A percentile compares a stretch with the other conserved stretches of the same genome.
Conservation (phyloP, 2,113 vertebrate genomes). For the Neodontobutis hainanensis region DNA sequence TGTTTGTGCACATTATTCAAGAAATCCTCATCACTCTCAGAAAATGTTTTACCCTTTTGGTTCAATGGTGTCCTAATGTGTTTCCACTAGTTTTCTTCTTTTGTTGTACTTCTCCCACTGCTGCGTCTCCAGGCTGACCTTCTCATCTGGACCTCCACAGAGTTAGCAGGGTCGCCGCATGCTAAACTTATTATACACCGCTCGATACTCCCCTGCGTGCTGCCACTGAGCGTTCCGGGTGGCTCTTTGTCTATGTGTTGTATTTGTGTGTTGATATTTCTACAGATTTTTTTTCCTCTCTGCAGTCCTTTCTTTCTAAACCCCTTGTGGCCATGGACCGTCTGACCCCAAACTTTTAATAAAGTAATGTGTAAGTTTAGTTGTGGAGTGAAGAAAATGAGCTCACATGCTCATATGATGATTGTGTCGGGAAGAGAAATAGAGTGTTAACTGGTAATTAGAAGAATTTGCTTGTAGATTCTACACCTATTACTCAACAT, state of each 20-base stretch:
- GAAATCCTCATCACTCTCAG: neutral
- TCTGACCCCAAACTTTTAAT: conserved; percentile 38
- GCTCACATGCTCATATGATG: conserved; percentile 7
- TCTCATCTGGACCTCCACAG: conserved; percentile 27
- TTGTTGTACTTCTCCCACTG: neutral
- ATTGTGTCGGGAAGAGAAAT: conserved; percentile 14
- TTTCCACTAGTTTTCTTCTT: neutral
- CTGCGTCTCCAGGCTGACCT: conserved; percentile 34
- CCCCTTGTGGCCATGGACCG: conserved; percentile 30
- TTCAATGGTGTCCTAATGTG: neutral
- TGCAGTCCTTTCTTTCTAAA: conserved; percentile 16
- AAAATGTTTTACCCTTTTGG: conserved; percentile 6
- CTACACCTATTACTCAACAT: conserved; percentile 4
- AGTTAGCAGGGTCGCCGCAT: conserved; percentile 22
- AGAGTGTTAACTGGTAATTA: conserved; percentile 3
- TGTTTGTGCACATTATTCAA: conserved; percentile 8
- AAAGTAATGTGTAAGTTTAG: conserved; percentile 14
- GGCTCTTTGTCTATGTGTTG: conserved; percentile 18
- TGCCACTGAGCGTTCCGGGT: conserved; percentile 18
- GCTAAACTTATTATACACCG: conserved; percentile 33
- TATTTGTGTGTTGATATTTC: conserved; percentile 22
- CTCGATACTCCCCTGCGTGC: conserved; percentile 22
- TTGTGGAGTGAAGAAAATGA: conserved; percentile 20
- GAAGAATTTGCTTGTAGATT: conserved; percentile 25
- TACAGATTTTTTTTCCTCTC: conserved; percentile 7